Percentiles rank a stretch among this genome's conserved stretches.
These are phyloP conservation scores for Keiferia lycopersicella DNA, from an alignment of 2,888 invertebrate genomes.

Conservation along the genomic window DNA sequence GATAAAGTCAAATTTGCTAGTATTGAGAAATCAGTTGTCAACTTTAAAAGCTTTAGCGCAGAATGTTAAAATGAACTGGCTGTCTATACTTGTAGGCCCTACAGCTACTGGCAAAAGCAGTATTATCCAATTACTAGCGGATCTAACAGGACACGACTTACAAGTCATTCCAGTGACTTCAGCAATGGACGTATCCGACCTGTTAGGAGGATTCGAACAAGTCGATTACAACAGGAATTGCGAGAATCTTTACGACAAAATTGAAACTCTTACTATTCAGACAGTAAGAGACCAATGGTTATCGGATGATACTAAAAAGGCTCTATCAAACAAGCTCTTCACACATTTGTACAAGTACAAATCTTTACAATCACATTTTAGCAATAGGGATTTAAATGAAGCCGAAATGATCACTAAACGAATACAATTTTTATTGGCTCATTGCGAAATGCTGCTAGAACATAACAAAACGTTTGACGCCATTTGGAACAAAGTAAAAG, in stretches of 20 bases:
- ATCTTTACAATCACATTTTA: slow-evolving; percentile 42
- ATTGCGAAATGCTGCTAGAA: slow-evolving; percentile 53
- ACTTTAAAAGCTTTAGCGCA: slow-evolving; percentile 90
- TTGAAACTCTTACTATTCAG: slow-evolving; percentile 78
- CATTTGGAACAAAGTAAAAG: slow-evolving; percentile 44
- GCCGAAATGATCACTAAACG: slow-evolving; percentile 53
- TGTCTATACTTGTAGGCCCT: slow-evolving; percentile 92
- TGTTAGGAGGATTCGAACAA: slow-evolving; percentile 99
- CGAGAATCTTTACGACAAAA: slow-evolving; percentile 83
- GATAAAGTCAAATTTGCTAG: slow-evolving; percentile 63
- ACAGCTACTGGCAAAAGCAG: slow-evolving; percentile 91
- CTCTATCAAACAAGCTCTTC: slow-evolving; percentile 54
- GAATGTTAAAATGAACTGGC: slow-evolving; percentile 95
- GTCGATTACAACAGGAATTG: slow-evolving; percentile 87
- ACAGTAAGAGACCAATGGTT: slow-evolving; percentile 74
- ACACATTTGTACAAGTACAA: slow-evolving; percentile 60
- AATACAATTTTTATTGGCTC: slow-evolving; percentile 52
- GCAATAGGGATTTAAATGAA: slow-evolving; percentile 44
- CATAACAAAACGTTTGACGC: slow-evolving; percentile 38
- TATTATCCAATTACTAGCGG: slow-evolving; percentile 87
- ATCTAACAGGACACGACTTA: slow-evolving; percentile 87
- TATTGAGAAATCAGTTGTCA: slow-evolving; percentile 82
- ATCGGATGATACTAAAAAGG: slow-evolving; percentile 43
- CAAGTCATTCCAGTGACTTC: slow-evolving; percentile 91
- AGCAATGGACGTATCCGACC: slow-evolving; percentile 96